Evolutionary conservation across 1,140 invertebrate genomes (phyloP), one percentile per base, ranked within the genome.

Genomic region (Scaptomyza montana): DNA sequence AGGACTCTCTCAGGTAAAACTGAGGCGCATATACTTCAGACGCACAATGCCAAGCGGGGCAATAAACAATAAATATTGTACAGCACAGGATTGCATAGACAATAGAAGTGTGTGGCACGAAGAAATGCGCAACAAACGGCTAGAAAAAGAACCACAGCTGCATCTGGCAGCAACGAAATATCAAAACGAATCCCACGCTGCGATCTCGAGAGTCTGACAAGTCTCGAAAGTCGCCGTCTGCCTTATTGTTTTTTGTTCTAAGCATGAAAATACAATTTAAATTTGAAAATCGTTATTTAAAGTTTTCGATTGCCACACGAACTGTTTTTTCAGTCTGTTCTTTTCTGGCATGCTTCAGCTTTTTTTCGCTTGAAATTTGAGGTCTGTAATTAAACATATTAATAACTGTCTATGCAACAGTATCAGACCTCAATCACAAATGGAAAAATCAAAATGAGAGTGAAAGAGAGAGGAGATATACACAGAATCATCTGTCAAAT

Each of bases 311-410:
- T 36, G 33, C 7, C 33, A 39, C 62, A 77, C 76, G 59, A 9
- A 7, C 30, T 6, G 30, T 7, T 5, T 7, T 5, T 33, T 5
- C 30, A 36, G 21, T 25, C 21, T 57, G 30, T 6, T 4, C 21
- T 36, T 16, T 43, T 41, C 13, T 41, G 43, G 54, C 33, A 54
- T 21, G 36, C 19, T 61, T 36, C 60, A 60, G 65, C 47, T 25
- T 53, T 30, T 7, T 43, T 67, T 63, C 55, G 50, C 56, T 61
- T 66, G 30, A 80, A 78, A 78, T 75, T 70, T 59, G 30, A 68
- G 78, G 86, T 78, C 60, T 69, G 78, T 80, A 89, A 89, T 89
- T 84, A 89, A 89, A 89, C 76, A 89, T 89, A 89, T 89, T 89
- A 89, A 89, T 89, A 78, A 79, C 84, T 68, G 61, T 68, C 81